phyloP scores from a whole-genome alignment of 2,113 vertebrate genomes.

The Cariama cristata region DNA sequence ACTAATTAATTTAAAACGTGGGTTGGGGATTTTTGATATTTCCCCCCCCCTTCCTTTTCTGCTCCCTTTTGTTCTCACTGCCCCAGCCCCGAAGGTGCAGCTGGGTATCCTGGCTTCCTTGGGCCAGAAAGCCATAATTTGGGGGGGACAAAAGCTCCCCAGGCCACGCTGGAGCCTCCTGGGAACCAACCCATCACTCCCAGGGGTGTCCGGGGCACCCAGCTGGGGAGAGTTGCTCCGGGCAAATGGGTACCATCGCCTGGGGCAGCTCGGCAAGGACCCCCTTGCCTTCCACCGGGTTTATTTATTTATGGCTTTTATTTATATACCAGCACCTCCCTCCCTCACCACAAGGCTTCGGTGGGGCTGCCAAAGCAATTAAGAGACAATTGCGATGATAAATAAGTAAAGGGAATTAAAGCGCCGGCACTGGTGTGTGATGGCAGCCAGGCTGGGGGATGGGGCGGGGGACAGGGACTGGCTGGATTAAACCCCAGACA shows the following conservation, averaged over 20 bases:
- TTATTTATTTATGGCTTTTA: slow-evolving; percentile 7
- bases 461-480: neutral
- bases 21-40: neutral
- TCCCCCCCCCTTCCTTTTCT: neutral
- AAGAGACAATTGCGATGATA: slow-evolving; percentile 38
- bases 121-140: neutral
- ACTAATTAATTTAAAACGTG: slow-evolving; percentile 25
- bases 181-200: neutral
- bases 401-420: slow-evolving; percentile 57
- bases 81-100: neutral
- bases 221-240: accelerated
- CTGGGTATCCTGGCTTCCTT: neutral
- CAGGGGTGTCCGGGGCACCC: accelerated
- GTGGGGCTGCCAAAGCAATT: slow-evolving; percentile 48
- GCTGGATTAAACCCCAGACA: neutral
- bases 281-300: neutral
- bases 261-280: neutral
- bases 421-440: neutral
- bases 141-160: neutral
- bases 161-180: neutral
- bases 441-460: neutral
- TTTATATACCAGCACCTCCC: neutral
- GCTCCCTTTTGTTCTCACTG: neutral
- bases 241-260: neutral
- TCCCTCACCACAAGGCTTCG: neutral